Conservation (phyloP, 1,140 invertebrate genomes). For the Phymorhynchus buccinoides region DNA sequence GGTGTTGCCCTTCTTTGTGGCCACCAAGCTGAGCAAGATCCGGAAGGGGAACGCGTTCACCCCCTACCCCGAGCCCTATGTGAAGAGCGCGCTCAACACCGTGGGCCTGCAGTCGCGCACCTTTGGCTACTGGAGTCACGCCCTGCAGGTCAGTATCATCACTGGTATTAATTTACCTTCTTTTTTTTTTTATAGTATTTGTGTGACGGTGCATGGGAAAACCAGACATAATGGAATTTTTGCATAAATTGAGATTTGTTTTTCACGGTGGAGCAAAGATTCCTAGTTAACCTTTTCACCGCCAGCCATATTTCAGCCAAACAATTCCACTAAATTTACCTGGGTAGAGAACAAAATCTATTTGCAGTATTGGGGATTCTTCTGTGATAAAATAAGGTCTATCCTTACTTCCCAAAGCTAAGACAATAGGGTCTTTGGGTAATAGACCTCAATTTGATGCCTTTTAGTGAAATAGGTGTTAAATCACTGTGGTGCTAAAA, state of each 20-base stretch:
- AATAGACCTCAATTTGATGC: too few relatives aligned
- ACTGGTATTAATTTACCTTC: background rate
- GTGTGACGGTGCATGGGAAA: background rate
- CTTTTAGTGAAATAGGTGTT: too few relatives aligned
- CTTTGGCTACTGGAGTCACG: slow-evolving; percentile 63
- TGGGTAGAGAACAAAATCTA: too few relatives aligned
- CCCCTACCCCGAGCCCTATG: slow-evolving; percentile 85
- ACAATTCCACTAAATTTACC: too few relatives aligned
- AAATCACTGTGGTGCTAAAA: too few relatives aligned
- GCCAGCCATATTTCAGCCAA: background rate
- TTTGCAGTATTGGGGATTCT: too few relatives aligned
- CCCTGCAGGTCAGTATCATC: slow-evolving; percentile 54
- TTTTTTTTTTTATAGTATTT: background rate
- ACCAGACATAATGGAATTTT: background rate
- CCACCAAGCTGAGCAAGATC: slow-evolving; percentile 94
- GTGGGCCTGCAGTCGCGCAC: slow-evolving; percentile 56
- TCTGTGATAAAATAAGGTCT: too few relatives aligned
- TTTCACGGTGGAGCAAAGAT: background rate
- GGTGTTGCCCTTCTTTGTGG: slow-evolving; percentile 89
- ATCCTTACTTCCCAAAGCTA: too few relatives aligned
- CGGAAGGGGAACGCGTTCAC: slow-evolving; percentile 84
- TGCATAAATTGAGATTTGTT: background rate
- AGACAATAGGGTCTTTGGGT: too few relatives aligned
- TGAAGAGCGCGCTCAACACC: slow-evolving; percentile 83
- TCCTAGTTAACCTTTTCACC: background rate